phyloP scores from a whole-genome alignment of 2,113 vertebrate genomes.

The Hippoglossus stenolepis region DNA sequence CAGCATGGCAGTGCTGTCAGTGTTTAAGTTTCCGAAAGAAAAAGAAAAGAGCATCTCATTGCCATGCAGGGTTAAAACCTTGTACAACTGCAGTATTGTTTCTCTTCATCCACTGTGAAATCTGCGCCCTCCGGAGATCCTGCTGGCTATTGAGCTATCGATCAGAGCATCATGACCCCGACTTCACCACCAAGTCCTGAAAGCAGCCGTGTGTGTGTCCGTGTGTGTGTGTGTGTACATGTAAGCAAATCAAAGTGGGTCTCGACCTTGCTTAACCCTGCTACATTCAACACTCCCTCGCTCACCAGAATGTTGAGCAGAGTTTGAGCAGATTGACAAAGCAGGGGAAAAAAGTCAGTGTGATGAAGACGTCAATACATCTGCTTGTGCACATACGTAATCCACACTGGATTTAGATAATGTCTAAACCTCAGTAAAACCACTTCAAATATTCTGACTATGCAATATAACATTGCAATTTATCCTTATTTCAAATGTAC shows the following conservation, averaged over 20 bases:
- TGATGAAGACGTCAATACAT: not conserved
- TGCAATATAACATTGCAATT: not conserved
- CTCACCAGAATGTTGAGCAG: not conserved
- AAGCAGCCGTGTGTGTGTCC: not conserved
- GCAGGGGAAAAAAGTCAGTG: not conserved
- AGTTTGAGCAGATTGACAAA: slow-evolving; percentile 5
- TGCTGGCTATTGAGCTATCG: slow-evolving; percentile 42
- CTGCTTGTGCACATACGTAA: not conserved
- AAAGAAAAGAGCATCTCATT: not conserved
- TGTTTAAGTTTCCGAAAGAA: not conserved
- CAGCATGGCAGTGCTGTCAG: not conserved
- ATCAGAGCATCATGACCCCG: slow-evolving; percentile 39
- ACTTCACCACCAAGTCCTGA: slow-evolving; percentile 19
- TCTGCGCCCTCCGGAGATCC: slow-evolving; percentile 15
- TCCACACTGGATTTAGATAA: not conserved
- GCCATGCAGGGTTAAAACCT: slow-evolving; percentile 21
- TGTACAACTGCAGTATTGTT: slow-evolving; percentile 22
- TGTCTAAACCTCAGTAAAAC: not conserved
- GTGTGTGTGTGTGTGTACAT: not conserved
- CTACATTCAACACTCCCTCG: not conserved
- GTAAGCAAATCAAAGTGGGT: slow-evolving; percentile 35
- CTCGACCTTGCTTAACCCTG: slow-evolving; percentile 9
- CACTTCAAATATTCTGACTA: not conserved
- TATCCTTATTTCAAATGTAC: not conserved
- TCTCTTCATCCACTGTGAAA: slow-evolving; percentile 26